These are phyloP conservation scores for Spheniscus mendiculus DNA, from an alignment of 2,113 vertebrate genomes.

Conservation along the genomic window DNA sequence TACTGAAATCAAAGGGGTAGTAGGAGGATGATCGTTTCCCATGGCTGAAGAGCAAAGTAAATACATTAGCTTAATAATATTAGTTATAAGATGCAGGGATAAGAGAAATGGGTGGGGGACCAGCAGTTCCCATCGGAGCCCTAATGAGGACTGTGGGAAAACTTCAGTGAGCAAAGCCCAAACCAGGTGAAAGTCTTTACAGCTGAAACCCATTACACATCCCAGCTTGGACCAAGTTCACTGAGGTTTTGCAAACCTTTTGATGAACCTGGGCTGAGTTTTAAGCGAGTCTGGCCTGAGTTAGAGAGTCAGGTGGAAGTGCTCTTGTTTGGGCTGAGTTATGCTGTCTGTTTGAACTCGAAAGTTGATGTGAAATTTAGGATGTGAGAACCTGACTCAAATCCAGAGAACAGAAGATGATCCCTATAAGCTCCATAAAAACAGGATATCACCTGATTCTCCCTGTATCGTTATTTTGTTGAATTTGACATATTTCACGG, in stretches of 20 bases:
- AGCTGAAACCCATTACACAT: slow-evolving; percentile 6
- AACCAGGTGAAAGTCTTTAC: not conserved
- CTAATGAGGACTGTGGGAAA: slow-evolving; percentile 55
- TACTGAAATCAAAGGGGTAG: slow-evolving; percentile 16
- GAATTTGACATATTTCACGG: not conserved
- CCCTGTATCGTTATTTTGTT: not conserved
- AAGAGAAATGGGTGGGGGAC: slow-evolving; percentile 38
- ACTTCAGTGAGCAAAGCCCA: slow-evolving; percentile 3
- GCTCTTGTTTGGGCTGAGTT: slow-evolving; percentile 13
- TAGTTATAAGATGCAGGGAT: slow-evolving; percentile 45
- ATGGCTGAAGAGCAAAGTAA: slow-evolving; percentile 40
- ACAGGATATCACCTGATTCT: not conserved
- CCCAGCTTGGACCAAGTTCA: not conserved
- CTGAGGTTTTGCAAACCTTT: not conserved
- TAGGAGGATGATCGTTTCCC: slow-evolving; percentile 32
- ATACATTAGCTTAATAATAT: slow-evolving; percentile 46
- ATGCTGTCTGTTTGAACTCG: not conserved
- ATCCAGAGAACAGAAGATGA: not conserved
- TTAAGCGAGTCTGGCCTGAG: not conserved
- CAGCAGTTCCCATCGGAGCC: slow-evolving; percentile 33
- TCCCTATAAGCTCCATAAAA: not conserved
- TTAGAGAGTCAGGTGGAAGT: slow-evolving; percentile 33
- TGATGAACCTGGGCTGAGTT: slow-evolving; percentile 20
- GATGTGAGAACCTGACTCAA: not conserved
- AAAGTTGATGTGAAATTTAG: slow-evolving; percentile 1